phyloP scores from a whole-genome alignment of 2,797 vertebrate genomes.

The Danio kyathit region DNA sequence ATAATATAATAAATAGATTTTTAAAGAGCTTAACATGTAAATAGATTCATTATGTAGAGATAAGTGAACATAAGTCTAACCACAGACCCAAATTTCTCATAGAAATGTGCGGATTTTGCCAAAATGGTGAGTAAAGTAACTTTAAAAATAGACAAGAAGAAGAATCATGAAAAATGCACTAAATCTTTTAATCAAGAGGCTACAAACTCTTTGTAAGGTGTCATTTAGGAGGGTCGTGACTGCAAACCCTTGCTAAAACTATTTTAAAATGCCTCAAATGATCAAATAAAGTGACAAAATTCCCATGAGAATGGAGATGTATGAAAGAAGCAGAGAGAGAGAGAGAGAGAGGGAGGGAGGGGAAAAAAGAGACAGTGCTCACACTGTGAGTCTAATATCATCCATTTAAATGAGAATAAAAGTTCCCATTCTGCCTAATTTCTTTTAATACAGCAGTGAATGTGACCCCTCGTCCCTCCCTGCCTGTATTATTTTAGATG shows the following conservation, averaged over 20 bases:
- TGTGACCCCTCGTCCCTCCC: slow-evolving; percentile 51
- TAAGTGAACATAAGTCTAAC: neutral
- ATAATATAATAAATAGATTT: neutral
- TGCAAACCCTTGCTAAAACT: neutral
- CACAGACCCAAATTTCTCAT: neutral
- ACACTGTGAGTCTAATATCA: neutral
- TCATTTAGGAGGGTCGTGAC: slow-evolving; percentile 1
- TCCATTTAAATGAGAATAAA: slow-evolving; percentile 18
- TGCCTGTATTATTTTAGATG: slow-evolving; percentile 56
- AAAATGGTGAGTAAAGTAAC: neutral
- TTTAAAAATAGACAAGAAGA: neutral
- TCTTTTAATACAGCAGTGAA: slow-evolving; percentile 38
- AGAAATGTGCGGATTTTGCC: neutral
- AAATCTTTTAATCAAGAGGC: neutral
- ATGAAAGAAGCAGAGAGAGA: neutral
- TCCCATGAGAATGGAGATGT: neutral
- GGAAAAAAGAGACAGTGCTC: neutral
- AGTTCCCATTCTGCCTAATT: neutral
- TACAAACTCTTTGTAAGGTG: neutral
- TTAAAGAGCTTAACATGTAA: neutral
- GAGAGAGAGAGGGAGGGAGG: neutral
- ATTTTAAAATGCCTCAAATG: slow-evolving; percentile 3
- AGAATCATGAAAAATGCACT: neutral
- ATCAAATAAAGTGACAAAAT: slow-evolving; percentile 12
- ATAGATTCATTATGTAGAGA: neutral